Evolutionary conservation across 2,113 vertebrate genomes (phyloP), one percentile per base, ranked within the genome.

Genomic region (Leptobrachium ailaonicum): DNA sequence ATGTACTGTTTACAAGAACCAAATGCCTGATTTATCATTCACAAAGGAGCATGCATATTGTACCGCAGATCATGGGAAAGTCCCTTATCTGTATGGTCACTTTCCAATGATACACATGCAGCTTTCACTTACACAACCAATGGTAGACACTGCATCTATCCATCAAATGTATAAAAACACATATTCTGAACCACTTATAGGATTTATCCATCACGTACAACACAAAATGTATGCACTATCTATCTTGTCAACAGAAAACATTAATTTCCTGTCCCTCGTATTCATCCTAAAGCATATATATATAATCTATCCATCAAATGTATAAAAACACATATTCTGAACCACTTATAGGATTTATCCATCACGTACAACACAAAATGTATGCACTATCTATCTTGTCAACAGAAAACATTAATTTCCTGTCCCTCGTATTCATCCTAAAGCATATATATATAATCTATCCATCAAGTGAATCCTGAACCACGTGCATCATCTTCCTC

Each of bases 1-100:
- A 45, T 32, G 9, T 54, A 53, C 72, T 73, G 47, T 20, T 43
- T 68, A 74, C 12, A 11, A 6, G 32, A 56, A 41, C 54, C 40
- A 56, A 41, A 10, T 73, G 44, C 72, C 41, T 73, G 40, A 20
- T 53, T 56, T 80, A 20, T 60, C 13, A 53, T 73, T 50, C 42
- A 73, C 14, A 12, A 40, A 50, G 14, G 40, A n/a, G n/a, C 3
- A 56, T 45, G 42, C 78, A 44, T 45, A 10, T 71, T 44, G n/a
- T n/a, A 20, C 43, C 14, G n/a, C 43, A 47, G 68, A 14, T 71
- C 44, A 50, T 11, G 20, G 14, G 12, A 50, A 71, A 20, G 68
- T 20, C 43, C 14, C n/a, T 41, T 71, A 50, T 10, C 56, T 60
- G 56, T 60, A 60, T 12, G 13, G 56, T 60, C 10, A 13, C 13